A percentile compares a stretch with the other conserved stretches of the same genome.
phyloP scores from a whole-genome alignment of 2,888 invertebrate genomes.

The Norana najaformis region DNA sequence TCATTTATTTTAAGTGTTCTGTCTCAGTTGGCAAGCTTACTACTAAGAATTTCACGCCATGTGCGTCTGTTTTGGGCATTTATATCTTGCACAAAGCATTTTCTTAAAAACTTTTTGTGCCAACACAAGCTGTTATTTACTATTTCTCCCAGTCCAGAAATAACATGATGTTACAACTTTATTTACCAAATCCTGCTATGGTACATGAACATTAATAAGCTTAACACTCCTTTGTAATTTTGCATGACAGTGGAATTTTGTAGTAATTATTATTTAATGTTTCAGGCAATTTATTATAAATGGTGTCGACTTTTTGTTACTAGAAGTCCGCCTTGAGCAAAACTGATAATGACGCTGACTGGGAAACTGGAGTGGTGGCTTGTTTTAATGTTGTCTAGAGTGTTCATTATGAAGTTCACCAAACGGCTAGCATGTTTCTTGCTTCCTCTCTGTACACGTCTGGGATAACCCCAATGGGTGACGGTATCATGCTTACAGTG shows the following conservation, averaged over 20 bases:
- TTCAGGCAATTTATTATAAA: neutral
- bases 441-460: slow-evolving; percentile 57
- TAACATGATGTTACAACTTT: neutral
- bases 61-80: neutral
- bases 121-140: neutral
- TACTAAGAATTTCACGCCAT: neutral
- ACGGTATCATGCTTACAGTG: slow-evolving; percentile 77
- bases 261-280: neutral
- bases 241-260: neutral
- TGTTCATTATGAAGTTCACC: neutral
- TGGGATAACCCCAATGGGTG: slow-evolving; percentile 57
- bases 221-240: neutral
- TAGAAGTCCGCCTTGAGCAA: neutral
- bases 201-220: neutral
- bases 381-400: neutral
- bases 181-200: neutral
- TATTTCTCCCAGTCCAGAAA: neutral
- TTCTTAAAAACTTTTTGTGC: neutral
- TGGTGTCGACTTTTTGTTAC: neutral
- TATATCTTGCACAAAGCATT: neutral
- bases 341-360: neutral
- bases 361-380: neutral
- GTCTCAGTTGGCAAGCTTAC: neutral
- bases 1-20: neutral
- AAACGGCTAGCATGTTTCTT: slow-evolving; percentile 19